Evolutionary conservation across 1,140 invertebrate genomes (phyloP).

Genomic region (Zaprionus vittiger): DNA sequence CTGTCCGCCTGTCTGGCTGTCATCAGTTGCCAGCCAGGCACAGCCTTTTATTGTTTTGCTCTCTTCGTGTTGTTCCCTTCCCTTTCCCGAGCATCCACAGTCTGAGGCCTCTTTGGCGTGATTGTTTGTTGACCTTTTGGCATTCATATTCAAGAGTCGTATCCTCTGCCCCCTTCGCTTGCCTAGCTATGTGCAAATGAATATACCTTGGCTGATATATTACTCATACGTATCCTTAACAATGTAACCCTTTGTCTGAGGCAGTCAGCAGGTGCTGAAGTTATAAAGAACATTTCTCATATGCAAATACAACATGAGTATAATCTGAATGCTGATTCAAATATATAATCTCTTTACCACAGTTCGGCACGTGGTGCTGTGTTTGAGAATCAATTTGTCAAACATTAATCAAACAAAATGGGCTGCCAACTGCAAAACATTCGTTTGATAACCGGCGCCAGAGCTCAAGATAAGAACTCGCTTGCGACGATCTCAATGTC

Average conservation of each 20-base stretch:
- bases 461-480: background rate
- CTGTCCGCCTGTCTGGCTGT: conserved; percentile 31
- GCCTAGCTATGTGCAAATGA: background rate
- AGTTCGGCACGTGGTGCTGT: too few species aligned
- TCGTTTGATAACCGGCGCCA: too few species aligned
- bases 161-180: background rate
- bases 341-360: background rate
- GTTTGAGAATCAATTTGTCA: background rate
- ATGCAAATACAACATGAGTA: background rate
- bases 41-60: conserved; percentile 46
- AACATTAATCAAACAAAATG: background rate
- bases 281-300: conserved; percentile 45
- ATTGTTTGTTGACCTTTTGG: conserved; percentile 56
- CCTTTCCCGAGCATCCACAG: conserved; percentile 4
- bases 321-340: background rate
- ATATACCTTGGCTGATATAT: background rate
- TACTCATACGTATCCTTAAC: background rate
- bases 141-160: conserved; percentile 41
- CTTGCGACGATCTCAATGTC: background rate
- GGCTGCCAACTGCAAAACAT: background rate
- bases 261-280: conserved; percentile 42
- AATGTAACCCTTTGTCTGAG: background rate
- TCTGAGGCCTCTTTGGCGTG: conserved; percentile 29
- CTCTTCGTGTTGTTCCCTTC: conserved; percentile 43
- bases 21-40: conserved; percentile 49